Percentiles rank a stretch among this genome's conserved stretches.
Evolutionary conservation across 2,888 invertebrate species (phyloP).

Genomic region (Chrysodeixis includens): DNA sequence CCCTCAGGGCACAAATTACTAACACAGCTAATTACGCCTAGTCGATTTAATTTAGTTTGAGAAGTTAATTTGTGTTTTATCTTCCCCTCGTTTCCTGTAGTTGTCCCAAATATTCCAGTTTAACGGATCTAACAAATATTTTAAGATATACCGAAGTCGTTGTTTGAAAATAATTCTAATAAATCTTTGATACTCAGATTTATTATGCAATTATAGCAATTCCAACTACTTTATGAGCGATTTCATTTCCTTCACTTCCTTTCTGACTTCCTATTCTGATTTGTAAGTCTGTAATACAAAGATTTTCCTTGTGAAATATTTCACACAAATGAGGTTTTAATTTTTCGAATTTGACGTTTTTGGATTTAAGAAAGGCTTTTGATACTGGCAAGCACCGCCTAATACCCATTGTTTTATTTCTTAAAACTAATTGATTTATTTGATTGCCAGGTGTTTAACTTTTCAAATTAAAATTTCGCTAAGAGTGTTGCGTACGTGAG

Average conservation of each 20-base stretch:
- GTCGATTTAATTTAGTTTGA: not conserved
- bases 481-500: conserved; percentile 34
- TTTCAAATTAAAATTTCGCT: conserved; percentile 22
- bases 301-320: not conserved
- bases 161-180: conserved; percentile 3
- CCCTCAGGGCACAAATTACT: not conserved
- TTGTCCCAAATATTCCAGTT: not conserved
- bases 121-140: not conserved
- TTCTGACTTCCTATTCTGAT: not conserved
- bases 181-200: conserved; percentile 4
- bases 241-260: conserved; percentile 3
- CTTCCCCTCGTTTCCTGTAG: not conserved
- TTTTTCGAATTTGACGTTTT: not conserved
- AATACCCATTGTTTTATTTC: not conserved
- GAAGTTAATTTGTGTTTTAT: not conserved
- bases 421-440: not conserved
- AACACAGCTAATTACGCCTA: no score
- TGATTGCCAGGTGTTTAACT: conserved; percentile 9
- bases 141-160: not conserved
- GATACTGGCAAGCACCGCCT: not conserved
- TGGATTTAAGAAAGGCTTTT: not conserved
- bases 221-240: conserved; percentile 5
- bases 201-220: conserved; percentile 6
- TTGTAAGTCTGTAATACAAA: not conserved
- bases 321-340: not conserved